Conservation (phyloP, 2,797 vertebrate genomes). For the Jordanella pulchra region DNA sequence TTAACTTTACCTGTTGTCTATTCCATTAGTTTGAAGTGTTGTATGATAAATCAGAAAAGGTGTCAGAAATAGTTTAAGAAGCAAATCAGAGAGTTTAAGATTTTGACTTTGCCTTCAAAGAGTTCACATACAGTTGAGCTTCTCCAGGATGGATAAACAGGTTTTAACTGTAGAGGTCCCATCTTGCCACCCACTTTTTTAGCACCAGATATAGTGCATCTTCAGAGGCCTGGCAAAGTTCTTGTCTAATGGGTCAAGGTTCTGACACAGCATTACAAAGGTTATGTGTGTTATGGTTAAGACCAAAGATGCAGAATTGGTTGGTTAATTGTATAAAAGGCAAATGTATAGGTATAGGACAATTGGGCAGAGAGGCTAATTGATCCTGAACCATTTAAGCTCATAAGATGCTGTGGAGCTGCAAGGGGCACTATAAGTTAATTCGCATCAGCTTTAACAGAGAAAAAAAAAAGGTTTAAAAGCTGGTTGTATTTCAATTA, state of each 20-base stretch:
- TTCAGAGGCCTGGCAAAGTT: background rate
- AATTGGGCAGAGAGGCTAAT: background rate
- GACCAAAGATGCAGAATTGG: background rate
- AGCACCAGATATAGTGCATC: background rate
- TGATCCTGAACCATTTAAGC: background rate
- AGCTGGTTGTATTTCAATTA: constrained; percentile 3
- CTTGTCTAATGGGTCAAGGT: background rate
- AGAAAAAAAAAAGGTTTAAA: background rate
- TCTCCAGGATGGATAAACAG: background rate
- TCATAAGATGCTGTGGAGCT: background rate
- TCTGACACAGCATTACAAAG: background rate
- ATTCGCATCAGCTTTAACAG: background rate
- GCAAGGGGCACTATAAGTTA: background rate
- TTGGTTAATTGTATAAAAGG: background rate
- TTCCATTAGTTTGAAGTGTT: background rate
- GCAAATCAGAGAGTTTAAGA: background rate
- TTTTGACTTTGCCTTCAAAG: background rate
- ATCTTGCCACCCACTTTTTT: background rate
- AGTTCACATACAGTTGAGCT: too few species aligned
- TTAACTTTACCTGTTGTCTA: background rate
- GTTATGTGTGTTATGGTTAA: background rate
- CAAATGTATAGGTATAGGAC: background rate
- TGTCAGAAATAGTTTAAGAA: background rate
- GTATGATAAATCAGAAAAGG: background rate
- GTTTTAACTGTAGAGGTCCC: background rate